These are phyloP conservation scores for Aphelocoma californica DNA, from an alignment of 2,797 vertebrate genomes.

Conservation along the genomic window DNA sequence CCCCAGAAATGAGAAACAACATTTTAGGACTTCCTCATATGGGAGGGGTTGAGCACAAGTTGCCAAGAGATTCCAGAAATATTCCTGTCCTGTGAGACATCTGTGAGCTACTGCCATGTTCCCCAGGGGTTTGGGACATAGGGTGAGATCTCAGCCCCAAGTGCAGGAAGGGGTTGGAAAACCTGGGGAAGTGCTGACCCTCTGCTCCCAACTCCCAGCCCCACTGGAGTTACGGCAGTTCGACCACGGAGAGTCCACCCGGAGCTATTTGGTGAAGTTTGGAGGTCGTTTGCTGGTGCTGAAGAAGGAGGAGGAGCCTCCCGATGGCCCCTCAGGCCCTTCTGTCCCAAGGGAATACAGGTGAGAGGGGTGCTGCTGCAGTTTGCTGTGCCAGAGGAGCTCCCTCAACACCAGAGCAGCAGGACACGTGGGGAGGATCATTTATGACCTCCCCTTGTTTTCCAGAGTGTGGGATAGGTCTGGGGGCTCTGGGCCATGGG, in stretches of 20 bases:
- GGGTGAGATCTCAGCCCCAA: neutral
- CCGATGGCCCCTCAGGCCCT: slow-evolving; percentile 36
- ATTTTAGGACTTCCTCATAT: neutral
- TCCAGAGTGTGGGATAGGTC: neutral
- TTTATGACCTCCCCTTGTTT: neutral
- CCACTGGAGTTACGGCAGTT: slow-evolving; percentile 72
- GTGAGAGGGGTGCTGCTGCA: slow-evolving; percentile 44
- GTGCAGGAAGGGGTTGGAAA: neutral
- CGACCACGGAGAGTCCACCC: slow-evolving; percentile 64
- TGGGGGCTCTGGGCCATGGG: neutral
- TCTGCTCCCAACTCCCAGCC: slow-evolving; percentile 59
- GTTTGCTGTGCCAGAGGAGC: neutral
- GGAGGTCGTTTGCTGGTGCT: slow-evolving; percentile 73
- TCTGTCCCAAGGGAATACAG: slow-evolving; percentile 78
- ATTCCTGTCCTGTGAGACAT: neutral
- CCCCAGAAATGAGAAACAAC: neutral
- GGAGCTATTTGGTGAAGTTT: slow-evolving; percentile 71
- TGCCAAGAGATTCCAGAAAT: neutral
- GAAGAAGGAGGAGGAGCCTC: slow-evolving; percentile 80
- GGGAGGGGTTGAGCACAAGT: neutral
- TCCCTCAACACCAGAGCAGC: neutral
- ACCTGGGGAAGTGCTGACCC: neutral
- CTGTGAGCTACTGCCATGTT: neutral
- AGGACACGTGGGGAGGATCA: neutral
- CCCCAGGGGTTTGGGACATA: neutral